Evolutionary conservation across 2,888 invertebrate species (phyloP).

Genomic region (Abrostola tripartita): DNA sequence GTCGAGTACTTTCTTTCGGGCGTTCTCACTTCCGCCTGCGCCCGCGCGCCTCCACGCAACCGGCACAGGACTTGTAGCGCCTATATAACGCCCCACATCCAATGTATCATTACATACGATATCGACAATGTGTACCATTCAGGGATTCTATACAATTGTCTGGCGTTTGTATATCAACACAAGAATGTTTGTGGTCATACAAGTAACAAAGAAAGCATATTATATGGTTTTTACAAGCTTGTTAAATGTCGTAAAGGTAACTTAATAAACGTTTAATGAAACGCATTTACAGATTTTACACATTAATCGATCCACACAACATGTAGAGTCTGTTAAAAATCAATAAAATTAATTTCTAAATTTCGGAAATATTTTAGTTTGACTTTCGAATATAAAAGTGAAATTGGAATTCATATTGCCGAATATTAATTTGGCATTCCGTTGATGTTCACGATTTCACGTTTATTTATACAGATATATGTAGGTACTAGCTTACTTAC

Average conservation of each 20-base stretch:
- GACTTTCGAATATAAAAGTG: constrained; percentile 60
- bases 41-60: constrained; percentile 83
- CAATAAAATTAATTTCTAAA: constrained; percentile 50
- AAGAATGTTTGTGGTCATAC: no score
- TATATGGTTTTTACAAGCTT: not conserved
- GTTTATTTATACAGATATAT: constrained; percentile 21
- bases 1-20: constrained; percentile 83
- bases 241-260: not conserved
- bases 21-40: constrained; percentile 85
- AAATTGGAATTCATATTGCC: constrained; percentile 53
- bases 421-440: constrained; percentile 61
- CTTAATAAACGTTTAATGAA: not conserved
- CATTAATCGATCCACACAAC: no score
- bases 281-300: no score
- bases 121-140: not conserved
- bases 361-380: constrained; percentile 30
- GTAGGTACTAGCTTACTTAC: constrained; percentile 37
- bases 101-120: constrained; percentile 13
- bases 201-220: no score
- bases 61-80: constrained; percentile 74
- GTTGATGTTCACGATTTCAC: constrained; percentile 55
- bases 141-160: not conserved
- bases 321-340: constrained; percentile 20
- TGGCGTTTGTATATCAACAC: no score
- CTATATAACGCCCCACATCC: constrained; percentile 60